phyloP scores from a whole-genome alignment of 2,888 invertebrate genomes.

The Phymatocera aterrima region DNA sequence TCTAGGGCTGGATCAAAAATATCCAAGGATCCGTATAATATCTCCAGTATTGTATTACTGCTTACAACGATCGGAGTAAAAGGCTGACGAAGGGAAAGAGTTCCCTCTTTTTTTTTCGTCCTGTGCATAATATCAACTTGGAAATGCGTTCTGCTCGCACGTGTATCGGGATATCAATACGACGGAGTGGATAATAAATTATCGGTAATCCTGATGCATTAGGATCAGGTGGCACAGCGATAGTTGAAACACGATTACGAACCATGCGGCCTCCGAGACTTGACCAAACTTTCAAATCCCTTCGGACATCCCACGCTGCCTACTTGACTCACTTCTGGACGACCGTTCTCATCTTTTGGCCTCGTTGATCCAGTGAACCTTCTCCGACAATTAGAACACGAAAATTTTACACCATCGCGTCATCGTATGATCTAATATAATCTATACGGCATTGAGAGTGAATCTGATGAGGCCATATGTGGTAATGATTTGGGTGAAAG shows the following conservation, averaged over 20 bases:
- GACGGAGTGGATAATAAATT: not conserved
- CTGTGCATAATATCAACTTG: too few relatives aligned
- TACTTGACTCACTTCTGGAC: too few relatives aligned
- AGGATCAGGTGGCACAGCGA: not conserved
- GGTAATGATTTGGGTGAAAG: not conserved
- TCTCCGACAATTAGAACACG: not conserved
- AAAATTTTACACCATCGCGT: not conserved
- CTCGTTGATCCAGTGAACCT: slow-evolving; percentile 9
- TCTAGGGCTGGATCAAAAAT: too few relatives aligned
- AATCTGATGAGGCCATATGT: not conserved
- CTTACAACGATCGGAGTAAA: too few relatives aligned
- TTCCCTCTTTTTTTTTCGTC: too few relatives aligned
- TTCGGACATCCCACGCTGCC: not conserved
- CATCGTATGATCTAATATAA: not conserved
- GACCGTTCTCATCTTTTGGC: not conserved
- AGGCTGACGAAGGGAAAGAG: too few relatives aligned
- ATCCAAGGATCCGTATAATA: too few relatives aligned
- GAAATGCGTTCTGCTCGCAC: too few relatives aligned
- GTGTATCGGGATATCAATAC: not conserved
- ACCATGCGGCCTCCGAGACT: not conserved
- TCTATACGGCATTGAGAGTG: not conserved
- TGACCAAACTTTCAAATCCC: slow-evolving; percentile 41
- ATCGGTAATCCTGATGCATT: not conserved
- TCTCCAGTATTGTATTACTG: too few relatives aligned
- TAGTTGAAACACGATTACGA: slow-evolving; percentile 5